Evolutionary conservation across 2,888 invertebrate genomes (phyloP), one percentile per base, ranked within the genome.

Genomic region (Escarpia spicata): DNA sequence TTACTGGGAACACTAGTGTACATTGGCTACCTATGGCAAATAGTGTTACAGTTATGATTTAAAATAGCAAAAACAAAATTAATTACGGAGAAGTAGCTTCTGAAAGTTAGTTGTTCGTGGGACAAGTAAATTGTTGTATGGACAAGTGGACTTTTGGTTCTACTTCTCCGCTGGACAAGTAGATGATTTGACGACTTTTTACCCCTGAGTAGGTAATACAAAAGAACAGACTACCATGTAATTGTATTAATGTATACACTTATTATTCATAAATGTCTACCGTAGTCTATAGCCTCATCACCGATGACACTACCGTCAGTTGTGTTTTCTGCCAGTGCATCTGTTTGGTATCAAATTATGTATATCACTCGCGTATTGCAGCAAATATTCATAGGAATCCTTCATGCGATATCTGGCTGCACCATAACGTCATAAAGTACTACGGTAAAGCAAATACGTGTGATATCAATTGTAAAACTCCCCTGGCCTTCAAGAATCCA

Each of bases 351-450:
- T 75, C 75, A 75, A 75, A 75, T 75, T 75, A 75, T 75, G 75
- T 75, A 75, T 75, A 75, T 75, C 75, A 75, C n/a, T 75, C 75
- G 6, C 75, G 19, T 75, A 75, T 75, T 75, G 26, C 19, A 75
- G n/a, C 26, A 75, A 75, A 75, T 75, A 75, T 75, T 75, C 75
- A 75, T 75, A 75, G 75, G 75, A 75, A 26, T 75, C n/a, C n/a
- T 26, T 75, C 75, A 75, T 75, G 75, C 75, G 26, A 75, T 75
- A 15, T 75, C 19, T 60, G 60, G 19, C 75, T 26, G 75, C 26
- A 6, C 75, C 75, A 75, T 75, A 75, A 75, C 75, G 15, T 75
- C n/a, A 15, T 75, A 75, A 75, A 75, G 75, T 75, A 26, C n/a
- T 6, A 75, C n/a, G 75, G 75, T 75, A 75, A 75, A 26, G 75